phyloP scores from a whole-genome alignment of 2,797 vertebrate genomes.

The Smutsia temminckii region DNA sequence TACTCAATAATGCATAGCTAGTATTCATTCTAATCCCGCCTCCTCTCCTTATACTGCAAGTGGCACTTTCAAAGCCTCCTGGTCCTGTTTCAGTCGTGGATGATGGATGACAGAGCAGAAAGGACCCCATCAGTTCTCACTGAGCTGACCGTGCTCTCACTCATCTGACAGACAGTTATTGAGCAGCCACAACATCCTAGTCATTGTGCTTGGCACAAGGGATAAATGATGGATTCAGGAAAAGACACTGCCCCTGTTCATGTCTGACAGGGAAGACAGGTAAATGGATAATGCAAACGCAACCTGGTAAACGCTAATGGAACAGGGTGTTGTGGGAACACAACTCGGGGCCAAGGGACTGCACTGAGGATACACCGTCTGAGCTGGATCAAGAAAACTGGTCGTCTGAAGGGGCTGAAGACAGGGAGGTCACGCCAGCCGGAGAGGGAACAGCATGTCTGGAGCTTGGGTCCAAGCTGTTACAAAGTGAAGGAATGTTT shows the following conservation, averaged over 20 bases:
- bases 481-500: constrained; percentile 64
- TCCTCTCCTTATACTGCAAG: neutral
- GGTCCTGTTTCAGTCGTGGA: neutral
- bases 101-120: constrained; percentile 64
- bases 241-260: constrained; percentile 31
- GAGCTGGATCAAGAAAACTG: neutral
- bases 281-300: constrained; percentile 30
- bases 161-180: constrained; percentile 72
- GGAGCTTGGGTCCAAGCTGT: constrained; percentile 60
- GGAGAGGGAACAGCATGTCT: constrained; percentile 54
- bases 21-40: constrained; percentile 2
- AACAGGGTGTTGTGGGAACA: neutral
- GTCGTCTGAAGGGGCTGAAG: constrained; percentile 5
- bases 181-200: constrained; percentile 57
- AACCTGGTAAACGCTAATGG: neutral
- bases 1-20: constrained; percentile 8
- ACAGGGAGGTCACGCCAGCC: constrained; percentile 41
- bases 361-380: neutral
- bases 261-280: constrained; percentile 52
- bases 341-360: neutral
- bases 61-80: constrained; percentile 14
- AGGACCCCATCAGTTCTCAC: constrained; percentile 66
- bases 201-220: constrained; percentile 23
- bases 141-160: constrained; percentile 37
- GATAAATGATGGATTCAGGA: constrained; percentile 66